Evolutionary conservation across 2,797 vertebrate species (phyloP), one percentile per base, ranked within the genome.

Genomic region (Peromyscus nudipes): DNA sequence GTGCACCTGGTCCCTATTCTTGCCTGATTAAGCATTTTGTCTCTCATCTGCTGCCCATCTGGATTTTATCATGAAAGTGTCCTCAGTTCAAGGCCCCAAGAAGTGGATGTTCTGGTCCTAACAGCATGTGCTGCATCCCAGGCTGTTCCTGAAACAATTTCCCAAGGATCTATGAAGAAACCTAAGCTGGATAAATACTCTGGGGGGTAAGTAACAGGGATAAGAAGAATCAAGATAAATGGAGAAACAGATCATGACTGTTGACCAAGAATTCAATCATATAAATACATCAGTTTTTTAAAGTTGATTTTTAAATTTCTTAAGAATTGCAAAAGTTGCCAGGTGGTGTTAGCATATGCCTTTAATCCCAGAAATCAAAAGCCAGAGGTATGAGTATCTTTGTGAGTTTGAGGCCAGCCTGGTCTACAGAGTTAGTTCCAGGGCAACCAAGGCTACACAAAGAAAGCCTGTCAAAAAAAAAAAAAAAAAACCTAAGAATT

Each of bases 81-180:
- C 43, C 62, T 80, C 82, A 31, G n/a, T 16, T 89, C 52, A 55
- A 43, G 19, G 31, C 11, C 29, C 40, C 8, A 55, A 87, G 93
- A 65, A 95, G 27, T 87, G 21, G 23, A 83, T 46, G 69, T 95
- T 94, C 96, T 83, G 6, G 43, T 76, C 77, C 34, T 83, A 37
- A 62, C 49, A 27, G 6, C 6, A 0, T 12, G 43, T 49, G 21
- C 43, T 65, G 34, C 7, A 40, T 69, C 34, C 4, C 27, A 95
- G 62, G 69, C 29, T 83, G 1, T 85, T 84, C 31, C 67, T 84
- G 64, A 64, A 96, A 69, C 40, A 49, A 14, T 10, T 57, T 2
- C 43, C 60, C 10, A 29, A 4, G 13, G 34, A 77, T 57, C 67
- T 92, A 73, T 8, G 4, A 77, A 92, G 43, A 90, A 92, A 94